A percentile compares a stretch with the other conserved stretches of the same genome.
Evolutionary conservation across 2,113 vertebrate species (phyloP).

Genomic region (Eleginops maclovinus): DNA sequence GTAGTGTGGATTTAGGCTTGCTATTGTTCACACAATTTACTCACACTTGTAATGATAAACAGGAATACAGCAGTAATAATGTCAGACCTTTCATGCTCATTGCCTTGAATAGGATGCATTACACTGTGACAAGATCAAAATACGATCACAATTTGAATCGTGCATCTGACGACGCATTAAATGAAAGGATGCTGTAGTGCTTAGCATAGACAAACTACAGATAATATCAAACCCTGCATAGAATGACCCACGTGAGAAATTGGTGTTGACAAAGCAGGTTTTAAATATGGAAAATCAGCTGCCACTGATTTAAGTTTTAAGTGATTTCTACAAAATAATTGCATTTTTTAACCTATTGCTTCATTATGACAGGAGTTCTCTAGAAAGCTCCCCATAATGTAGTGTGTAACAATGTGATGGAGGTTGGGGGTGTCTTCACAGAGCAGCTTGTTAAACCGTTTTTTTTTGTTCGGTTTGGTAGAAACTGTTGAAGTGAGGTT

Average conservation of each 20-base stretch:
- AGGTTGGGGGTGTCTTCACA: background rate
- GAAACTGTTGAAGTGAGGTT: background rate
- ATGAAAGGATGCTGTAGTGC: background rate
- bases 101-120: background rate
- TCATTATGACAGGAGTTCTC: background rate
- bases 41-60: background rate
- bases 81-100: background rate
- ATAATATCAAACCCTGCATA: background rate
- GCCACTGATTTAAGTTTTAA: conserved; percentile 6
- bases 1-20: background rate
- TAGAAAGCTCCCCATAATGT: background rate
- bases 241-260: too few species aligned
- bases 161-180: too few species aligned
- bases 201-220: background rate
- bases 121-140: background rate
- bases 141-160: background rate
- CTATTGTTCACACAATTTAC: background rate
- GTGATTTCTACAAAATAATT: too few species aligned
- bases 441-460: background rate
- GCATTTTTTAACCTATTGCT: background rate
- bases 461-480: background rate
- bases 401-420: background rate
- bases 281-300: background rate
- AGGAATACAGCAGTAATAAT: background rate
- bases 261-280: background rate